These are phyloP conservation scores for Halesus radiatus DNA, from an alignment of 1,140 invertebrate species.

Conservation along the genomic window DNA sequence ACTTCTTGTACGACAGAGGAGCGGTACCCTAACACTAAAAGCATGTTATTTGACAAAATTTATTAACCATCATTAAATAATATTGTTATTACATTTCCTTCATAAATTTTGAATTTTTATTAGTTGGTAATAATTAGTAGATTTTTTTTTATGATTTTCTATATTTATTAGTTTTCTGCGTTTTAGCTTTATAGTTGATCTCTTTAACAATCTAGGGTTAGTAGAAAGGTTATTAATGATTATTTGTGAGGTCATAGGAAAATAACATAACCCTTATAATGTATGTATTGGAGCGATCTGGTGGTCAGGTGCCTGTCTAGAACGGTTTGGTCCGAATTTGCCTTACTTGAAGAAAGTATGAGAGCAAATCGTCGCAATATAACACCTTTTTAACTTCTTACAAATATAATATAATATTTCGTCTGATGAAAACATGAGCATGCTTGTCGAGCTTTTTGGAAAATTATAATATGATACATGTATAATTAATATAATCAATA, in stretches of 20 bases:
- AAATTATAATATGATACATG: constrained; percentile 51
- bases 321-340: constrained; percentile 44
- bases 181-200: constrained; percentile 41
- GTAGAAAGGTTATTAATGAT: constrained; percentile 25
- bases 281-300: constrained; percentile 33
- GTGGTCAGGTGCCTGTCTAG: constrained; percentile 54
- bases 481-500: constrained; percentile 53
- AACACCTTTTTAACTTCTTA: constrained; percentile 52
- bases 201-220: constrained; percentile 34
- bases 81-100: background rate
- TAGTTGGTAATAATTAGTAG: constrained; percentile 4
- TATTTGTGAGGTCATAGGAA: background rate
- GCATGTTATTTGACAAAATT: background rate
- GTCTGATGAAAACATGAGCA: constrained; percentile 52
- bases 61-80: background rate
- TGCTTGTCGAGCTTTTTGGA: constrained; percentile 59
- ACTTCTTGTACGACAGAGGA: no score
- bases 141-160: constrained; percentile 12
- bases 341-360: constrained; percentile 53
- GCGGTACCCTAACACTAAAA: no score
- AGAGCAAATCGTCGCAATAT: constrained; percentile 47
- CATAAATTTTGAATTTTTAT: background rate
- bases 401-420: constrained; percentile 52
- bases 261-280: background rate
- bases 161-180: background rate